These are phyloP conservation scores for Globodera rostochiensis DNA, from an alignment of 1,140 invertebrate genomes.

Conservation along the genomic window DNA sequence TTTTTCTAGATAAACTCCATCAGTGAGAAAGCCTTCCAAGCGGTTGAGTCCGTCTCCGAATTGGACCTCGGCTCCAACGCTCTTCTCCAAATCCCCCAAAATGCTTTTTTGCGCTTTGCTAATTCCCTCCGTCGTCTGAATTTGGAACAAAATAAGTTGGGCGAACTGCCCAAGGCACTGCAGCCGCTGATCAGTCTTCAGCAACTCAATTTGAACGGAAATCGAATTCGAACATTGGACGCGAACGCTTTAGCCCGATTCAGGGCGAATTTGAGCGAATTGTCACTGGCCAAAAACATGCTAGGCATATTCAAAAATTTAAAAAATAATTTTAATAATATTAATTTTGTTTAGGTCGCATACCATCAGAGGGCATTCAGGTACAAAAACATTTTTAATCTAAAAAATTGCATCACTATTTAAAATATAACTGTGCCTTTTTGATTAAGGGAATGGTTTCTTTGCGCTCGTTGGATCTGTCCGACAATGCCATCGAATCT, in stretches of 20 bases:
- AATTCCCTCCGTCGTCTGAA: conserved; percentile 44
- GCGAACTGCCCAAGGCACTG: conserved; percentile 38
- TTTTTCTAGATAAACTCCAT: conserved; percentile 38
- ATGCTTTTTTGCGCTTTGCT: conserved; percentile 47
- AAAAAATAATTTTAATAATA: not conserved
- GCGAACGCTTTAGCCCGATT: conserved; percentile 38
- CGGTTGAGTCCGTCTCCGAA: conserved; percentile 28
- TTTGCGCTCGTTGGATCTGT: conserved; percentile 39
- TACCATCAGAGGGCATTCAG: conserved; percentile 1
- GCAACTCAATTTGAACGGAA: conserved; percentile 48
- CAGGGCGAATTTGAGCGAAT: conserved; percentile 45
- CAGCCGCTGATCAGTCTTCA: conserved; percentile 33
- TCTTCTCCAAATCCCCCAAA: conserved; percentile 42
- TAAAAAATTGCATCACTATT: too few relatives aligned
- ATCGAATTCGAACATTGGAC: conserved; percentile 43
- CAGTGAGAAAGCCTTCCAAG: conserved; percentile 37
- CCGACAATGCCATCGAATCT: conserved; percentile 37
- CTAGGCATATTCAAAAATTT: conserved; percentile 11
- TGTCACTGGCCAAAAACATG: conserved; percentile 42
- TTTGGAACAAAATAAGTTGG: conserved; percentile 44
- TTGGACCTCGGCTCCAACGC: conserved; percentile 46
- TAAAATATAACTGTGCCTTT: too few relatives aligned
- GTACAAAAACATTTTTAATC: not conserved
- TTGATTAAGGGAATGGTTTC: conserved; percentile 39
- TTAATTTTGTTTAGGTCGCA: not conserved